phyloP scores from a whole-genome alignment of 2,113 vertebrate species.

The Tetrax tetrax region DNA sequence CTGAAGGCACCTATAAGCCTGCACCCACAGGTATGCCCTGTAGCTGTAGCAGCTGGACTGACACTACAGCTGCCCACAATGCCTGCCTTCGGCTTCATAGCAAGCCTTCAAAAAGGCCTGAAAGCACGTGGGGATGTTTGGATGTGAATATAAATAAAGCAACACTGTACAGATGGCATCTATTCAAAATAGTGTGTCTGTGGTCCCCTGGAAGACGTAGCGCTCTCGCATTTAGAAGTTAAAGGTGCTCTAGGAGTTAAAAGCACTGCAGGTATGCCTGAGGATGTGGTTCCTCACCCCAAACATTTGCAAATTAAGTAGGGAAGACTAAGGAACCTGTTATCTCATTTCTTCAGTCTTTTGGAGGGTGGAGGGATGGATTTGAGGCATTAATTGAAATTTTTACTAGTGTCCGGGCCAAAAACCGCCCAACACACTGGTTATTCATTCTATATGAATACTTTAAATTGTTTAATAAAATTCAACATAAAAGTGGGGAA shows the following conservation, averaged over 20 bases:
- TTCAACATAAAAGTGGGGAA: background rate
- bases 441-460: background rate
- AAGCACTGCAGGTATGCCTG: accelerated
- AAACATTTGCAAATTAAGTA: background rate
- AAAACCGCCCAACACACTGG: background rate
- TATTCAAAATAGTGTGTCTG: accelerated
- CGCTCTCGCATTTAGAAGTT: background rate
- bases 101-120: background rate
- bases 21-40: accelerated
- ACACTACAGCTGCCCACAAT: accelerated
- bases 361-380: background rate
- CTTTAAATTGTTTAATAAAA: background rate
- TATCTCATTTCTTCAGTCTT: background rate
- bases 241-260: background rate
- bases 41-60: accelerated
- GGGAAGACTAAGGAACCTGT: background rate
- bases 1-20: background rate
- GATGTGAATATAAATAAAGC: background rate
- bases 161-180: background rate
- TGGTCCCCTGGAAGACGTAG: accelerated
- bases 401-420: background rate
- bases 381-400: background rate
- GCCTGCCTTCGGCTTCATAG: background rate
- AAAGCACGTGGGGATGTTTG: background rate
- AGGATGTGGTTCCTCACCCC: background rate